Evolutionary conservation across 2,797 vertebrate genomes (phyloP).

Genomic region (Manis pentadactyla): DNA sequence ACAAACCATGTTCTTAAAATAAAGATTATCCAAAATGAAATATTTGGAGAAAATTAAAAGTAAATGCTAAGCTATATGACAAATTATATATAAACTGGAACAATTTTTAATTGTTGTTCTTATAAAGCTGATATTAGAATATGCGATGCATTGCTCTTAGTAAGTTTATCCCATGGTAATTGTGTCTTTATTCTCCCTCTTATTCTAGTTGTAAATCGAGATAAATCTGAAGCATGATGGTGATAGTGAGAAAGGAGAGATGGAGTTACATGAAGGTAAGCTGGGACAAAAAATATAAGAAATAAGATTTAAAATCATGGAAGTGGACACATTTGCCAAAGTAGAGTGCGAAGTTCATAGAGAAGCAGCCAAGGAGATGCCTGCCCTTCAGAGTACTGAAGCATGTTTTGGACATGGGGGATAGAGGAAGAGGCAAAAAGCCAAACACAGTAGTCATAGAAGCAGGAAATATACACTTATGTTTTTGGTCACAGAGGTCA

Average conservation of each 20-base stretch:
- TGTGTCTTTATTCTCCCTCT: background rate
- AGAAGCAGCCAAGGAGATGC: too few species aligned
- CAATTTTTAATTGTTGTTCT: background rate
- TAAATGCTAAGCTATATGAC: background rate
- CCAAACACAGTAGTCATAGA: background rate
- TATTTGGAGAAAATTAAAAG: background rate
- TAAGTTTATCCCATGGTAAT: background rate
- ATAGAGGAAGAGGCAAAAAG: background rate
- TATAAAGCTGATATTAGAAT: background rate
- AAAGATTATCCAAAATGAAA: background rate
- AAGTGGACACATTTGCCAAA: background rate
- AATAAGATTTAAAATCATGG: background rate
- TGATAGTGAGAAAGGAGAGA: background rate
- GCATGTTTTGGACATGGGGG: accelerated
- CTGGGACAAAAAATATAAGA: background rate
- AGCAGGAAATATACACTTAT: background rate
- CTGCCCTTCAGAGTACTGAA: too few species aligned
- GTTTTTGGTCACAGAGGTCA: background rate
- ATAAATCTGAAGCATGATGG: background rate
- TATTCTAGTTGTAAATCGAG: background rate
- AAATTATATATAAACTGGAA: background rate
- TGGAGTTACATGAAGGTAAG: background rate
- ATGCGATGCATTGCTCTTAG: background rate
- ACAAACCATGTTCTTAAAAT: background rate
- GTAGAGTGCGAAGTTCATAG: background rate